Base-by-base conservation (phyloP, 1,140 invertebrate genomes). In the Plodia interpunctella region DNA sequence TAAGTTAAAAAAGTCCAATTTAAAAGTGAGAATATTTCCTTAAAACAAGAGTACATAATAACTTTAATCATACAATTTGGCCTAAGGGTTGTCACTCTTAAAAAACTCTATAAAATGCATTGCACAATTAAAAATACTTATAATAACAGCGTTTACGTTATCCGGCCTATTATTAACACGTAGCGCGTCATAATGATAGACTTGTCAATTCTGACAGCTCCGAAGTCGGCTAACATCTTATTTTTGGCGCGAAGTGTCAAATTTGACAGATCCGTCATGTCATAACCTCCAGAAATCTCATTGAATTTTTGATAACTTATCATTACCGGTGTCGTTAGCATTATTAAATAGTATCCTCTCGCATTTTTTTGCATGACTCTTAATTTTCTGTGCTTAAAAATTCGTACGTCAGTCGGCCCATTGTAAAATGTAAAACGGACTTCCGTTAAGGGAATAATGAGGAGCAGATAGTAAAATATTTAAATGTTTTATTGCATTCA, bases 171-270 rank as follows among this genome's bases (percentile, higher is more conserved):
- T 66, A 76, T 71, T 73, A 76, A 59, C 51, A 59, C 64, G 59
- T 62, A 70, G 68, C 50, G 71, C 67, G 69, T 67, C 52, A 70
- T 74, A 80, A 77, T 80, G 69, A 18, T 28, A 71, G 67, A 70
- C 69, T 63, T 64, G 66, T 70, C 57, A 50, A 20, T 59, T 66
- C 58, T 69, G 71, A 71, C 74, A 65, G 58, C 60, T 64, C 21
- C 50, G 49, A 49, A 50, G 11, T 32, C 53, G 49, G 60, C 56
- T 58, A 65, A 71, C 66, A 59, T 76, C 66, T 76, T 68, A 67
- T 66, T 72, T 65, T 28, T 62, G 55, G 49, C 44, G 50, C n/a
- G 19, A 54, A 60, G 51, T 72, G 66, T 77, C 69, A 77, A 44
- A 68, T 63, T 62, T 75, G 74, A 74, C 75, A 70, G 68, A 60